Base-by-base conservation (phyloP, 2,113 vertebrate species). In the Chloebia gouldiae region DNA sequence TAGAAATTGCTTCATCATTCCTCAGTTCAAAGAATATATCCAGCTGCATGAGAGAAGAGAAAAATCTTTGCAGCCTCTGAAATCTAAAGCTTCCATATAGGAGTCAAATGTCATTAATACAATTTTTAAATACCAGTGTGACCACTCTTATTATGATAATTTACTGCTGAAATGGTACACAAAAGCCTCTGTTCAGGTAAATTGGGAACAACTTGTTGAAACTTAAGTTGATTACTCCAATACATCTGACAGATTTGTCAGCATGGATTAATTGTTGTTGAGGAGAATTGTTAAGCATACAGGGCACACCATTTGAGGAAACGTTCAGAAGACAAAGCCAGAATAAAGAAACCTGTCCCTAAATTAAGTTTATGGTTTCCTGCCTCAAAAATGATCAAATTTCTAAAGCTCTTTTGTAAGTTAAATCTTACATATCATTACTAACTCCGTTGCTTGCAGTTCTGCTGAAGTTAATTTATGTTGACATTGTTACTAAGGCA, bases 211-310 rank as follows among this genome's bases (percentile, higher is more conserved):
- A 80, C 37, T 77, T 86, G 86, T 81, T 92, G 79, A 96, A 91
- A 96, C 73, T 44, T 85, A 53, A 64, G 70, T 73, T 87, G 86
- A 81, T 96, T 96, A 85, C 54, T 95, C 33, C 71, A 83, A 50
- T 65, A 66, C 49, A 15, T 63, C 56, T 93, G 94, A 84, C 79
- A 85, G 89, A 91, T 66, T 94, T 82, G 45, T 63, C 79, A 84
- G 21, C 45, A 53, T 91, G 42, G 30, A 80, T 95, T 97, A 95
- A 77, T 82, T 90, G 71, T 56, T 92, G 53, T 65, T 86, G 14
- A 16, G n/a, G 35, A 86, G 66, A 92, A 85, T n/a, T 88, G 68
- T 94, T 94, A 96, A 21, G 23, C 64, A 84, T 40, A 37, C 10
- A 65, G 82, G 72, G 53, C 47, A 88, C 42, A 95, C n/a, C 51